Evolutionary conservation across 2,888 invertebrate species (phyloP), one percentile per base, ranked within the genome.

Genomic region (Silvanus unidentatus): DNA sequence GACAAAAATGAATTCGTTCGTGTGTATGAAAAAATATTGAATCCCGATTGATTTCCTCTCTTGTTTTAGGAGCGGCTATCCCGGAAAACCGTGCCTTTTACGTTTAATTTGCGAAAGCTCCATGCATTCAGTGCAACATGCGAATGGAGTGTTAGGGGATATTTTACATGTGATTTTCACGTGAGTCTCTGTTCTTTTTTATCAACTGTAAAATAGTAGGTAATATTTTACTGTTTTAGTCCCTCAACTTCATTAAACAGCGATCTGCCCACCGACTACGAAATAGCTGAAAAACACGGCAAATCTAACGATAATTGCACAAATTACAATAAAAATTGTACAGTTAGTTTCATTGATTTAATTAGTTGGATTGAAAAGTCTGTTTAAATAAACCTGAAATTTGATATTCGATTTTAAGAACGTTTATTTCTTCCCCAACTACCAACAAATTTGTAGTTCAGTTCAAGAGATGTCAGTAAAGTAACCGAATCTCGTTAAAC

Each of bases 51-150:
- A 35, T 16, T 40, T n/a, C 34, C 4, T 28, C 28, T 43, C 35
- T 36, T 39, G 1, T 48, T 54, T 42, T 28, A 61, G 61, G 39
- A 53, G 50, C 39, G 60, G 60, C 1, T 58, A 57, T 44, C 54
- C 54, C 1, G 86, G 85, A 2, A 76, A 80, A 50, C 77, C 77
- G 36, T 89, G 88, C 69, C 68, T 88, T 54, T 72, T 88, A 49
- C 77, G 85, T 55, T 79, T 82, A 54, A 84, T 89, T 64, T 88
- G 88, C 64, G 87, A 88, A 66, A 79, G 83, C 16, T 82, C 88
- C 0, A 78, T 85, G 0, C 73, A 77, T 49, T 81, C 85, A 40
- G 77, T 86, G 58, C 76, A 74, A 54, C 77, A 80, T 62, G 77
- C 77, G 54, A 63, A 59, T 39, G 80, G 81, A 52, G 83, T 86